Evolutionary conservation across 2,888 invertebrate genomes (phyloP).

Genomic region (Cerastoderma edule): DNA sequence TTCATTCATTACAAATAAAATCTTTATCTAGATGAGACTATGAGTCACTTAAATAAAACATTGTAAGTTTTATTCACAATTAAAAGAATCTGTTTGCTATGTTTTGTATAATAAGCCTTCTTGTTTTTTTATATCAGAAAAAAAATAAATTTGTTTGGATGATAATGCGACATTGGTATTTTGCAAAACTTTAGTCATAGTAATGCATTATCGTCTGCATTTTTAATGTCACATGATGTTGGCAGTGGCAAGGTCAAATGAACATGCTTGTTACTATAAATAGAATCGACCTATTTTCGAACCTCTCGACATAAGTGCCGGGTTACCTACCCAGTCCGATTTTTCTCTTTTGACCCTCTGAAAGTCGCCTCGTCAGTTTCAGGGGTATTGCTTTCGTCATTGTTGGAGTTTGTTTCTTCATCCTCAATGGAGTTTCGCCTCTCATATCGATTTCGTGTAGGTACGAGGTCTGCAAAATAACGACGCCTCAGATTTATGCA

Average conservation of each 20-base stretch:
- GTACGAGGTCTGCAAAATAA: conserved; percentile 13
- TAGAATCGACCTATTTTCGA: conserved; percentile 23
- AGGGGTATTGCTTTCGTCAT: conserved; percentile 24
- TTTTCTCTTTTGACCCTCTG: conserved; percentile 34
- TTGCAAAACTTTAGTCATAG: too few species aligned
- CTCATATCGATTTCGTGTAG: background rate
- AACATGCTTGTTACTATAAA: conserved; percentile 55
- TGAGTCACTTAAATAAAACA: too few species aligned
- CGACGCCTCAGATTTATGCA: conserved; percentile 18
- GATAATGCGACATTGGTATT: too few species aligned
- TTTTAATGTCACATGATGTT: conserved; percentile 40
- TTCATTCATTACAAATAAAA: too few species aligned
- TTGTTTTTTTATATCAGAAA: too few species aligned
- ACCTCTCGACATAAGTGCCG: background rate
- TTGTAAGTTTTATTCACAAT: too few species aligned
- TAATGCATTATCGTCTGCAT: too few species aligned
- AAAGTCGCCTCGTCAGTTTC: conserved; percentile 13
- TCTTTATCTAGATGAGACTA: too few species aligned
- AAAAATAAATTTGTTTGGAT: too few species aligned
- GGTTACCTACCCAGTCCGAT: conserved; percentile 47
- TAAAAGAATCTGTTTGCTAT: too few species aligned
- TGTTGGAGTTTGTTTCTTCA: conserved; percentile 7
- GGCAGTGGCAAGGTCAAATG: conserved; percentile 41
- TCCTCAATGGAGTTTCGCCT: background rate
- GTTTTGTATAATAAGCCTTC: too few species aligned